Evolutionary conservation across 2,113 vertebrate species (phyloP).

Genomic region (Lucifuga dentata): DNA sequence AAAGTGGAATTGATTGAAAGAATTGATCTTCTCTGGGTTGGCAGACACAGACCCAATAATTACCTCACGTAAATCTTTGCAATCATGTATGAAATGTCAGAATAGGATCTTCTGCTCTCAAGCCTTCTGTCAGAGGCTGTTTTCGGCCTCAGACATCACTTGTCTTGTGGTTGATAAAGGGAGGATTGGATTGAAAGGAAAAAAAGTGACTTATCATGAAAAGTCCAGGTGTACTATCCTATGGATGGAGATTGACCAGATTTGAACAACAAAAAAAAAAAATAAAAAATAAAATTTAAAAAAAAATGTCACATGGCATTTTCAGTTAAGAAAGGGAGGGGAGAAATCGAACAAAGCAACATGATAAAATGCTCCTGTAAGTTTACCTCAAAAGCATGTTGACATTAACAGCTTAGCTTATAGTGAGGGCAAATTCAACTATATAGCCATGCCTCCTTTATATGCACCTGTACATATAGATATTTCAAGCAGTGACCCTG

Average conservation of each 20-base stretch:
- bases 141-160: conserved; percentile 28
- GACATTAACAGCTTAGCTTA: conserved; percentile 7
- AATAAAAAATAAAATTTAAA: no score
- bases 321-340: background rate
- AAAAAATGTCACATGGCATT: background rate
- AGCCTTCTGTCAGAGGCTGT: conserved; percentile 25
- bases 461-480: conserved; percentile 13
- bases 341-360: background rate
- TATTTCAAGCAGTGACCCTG: conserved; percentile 12
- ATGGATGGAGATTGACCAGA: background rate
- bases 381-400: conserved; percentile 12
- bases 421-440: background rate
- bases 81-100: conserved; percentile 80
- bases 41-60: conserved; percentile 80
- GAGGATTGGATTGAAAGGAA: conserved; percentile 23
- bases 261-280: background rate
- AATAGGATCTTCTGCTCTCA: conserved; percentile 54
- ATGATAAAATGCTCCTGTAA: background rate
- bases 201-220: conserved; percentile 35
- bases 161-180: conserved; percentile 36
- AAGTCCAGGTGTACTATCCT: conserved; percentile 1
- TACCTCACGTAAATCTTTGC: conserved; percentile 82
- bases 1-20: conserved; percentile 84
- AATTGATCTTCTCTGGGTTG: conserved; percentile 82
- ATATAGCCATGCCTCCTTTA: background rate